Conservation (phyloP, 2,797 vertebrate species). For the Vipera latastei region DNA sequence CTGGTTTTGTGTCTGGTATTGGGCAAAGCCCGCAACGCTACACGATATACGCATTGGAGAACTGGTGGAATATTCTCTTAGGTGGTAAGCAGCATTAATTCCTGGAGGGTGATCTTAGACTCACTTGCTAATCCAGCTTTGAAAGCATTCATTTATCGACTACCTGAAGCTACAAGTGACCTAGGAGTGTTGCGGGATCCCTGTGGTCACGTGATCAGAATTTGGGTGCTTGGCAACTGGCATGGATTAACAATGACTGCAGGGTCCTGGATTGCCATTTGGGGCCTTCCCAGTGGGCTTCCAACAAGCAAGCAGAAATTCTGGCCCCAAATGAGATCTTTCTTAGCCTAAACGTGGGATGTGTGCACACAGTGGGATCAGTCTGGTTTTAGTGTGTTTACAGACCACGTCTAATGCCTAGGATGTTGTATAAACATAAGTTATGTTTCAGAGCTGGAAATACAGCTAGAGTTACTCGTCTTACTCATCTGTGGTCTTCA, state of each 20-base stretch:
- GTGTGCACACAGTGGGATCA: neutral
- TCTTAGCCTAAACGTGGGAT: neutral
- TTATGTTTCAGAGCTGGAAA: neutral
- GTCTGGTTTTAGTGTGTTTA: neutral
- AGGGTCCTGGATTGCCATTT: too few species aligned
- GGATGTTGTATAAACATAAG: neutral
- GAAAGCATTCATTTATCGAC: too few species aligned
- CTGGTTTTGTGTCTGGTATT: neutral
- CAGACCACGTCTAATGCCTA: neutral
- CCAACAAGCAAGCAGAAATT: too few species aligned
- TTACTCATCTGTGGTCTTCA: neutral
- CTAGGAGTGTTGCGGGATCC: too few species aligned
- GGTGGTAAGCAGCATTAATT: too few species aligned
- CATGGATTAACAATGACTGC: too few species aligned
- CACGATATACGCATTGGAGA: too few species aligned
- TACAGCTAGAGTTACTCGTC: neutral
- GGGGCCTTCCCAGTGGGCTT: too few species aligned
- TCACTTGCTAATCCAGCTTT: neutral
- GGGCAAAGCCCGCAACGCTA: neutral
- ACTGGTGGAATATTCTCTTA: neutral
- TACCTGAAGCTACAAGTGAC: too few species aligned
- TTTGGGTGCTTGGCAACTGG: too few species aligned
- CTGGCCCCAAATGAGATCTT: neutral
- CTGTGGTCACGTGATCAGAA: too few species aligned
- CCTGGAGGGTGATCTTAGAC: neutral